Evolutionary conservation across 2,113 vertebrate species (phyloP).

Genomic region (Phoenicopterus ruber): DNA sequence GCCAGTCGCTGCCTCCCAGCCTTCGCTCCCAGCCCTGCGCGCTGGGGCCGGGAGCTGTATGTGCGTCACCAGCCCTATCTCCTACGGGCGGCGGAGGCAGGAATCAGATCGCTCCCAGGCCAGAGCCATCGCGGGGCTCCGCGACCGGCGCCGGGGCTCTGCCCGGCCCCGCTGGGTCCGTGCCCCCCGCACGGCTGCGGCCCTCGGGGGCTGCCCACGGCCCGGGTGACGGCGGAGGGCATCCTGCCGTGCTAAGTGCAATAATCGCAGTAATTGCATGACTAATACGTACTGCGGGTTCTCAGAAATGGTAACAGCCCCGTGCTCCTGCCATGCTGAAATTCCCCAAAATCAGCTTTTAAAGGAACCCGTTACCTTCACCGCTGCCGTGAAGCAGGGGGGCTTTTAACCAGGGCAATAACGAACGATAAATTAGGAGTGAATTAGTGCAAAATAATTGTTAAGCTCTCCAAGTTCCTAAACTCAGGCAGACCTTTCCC

Average conservation of each 20-base stretch:
- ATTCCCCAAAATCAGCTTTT: not conserved
- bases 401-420: not conserved
- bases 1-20: accelerated
- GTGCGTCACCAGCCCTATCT: no score
- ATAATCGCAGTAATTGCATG: not conserved
- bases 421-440: not conserved
- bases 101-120: not conserved
- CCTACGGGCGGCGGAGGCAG: no score
- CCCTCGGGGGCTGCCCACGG: not conserved
- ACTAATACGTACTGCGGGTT: not conserved
- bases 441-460: not conserved
- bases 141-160: not conserved
- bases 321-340: accelerated
- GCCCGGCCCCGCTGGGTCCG: accelerated
- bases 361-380: not conserved
- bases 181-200: accelerated
- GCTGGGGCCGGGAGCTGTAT: not conserved
- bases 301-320: not conserved
- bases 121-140: not conserved
- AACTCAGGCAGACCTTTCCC: not conserved
- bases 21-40: not conserved
- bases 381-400: not conserved
- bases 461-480: not conserved
- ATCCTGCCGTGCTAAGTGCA: not conserved
- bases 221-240: accelerated